phyloP scores from a whole-genome alignment of 1,140 invertebrate genomes.

The Thalassaphorura encarpata region DNA sequence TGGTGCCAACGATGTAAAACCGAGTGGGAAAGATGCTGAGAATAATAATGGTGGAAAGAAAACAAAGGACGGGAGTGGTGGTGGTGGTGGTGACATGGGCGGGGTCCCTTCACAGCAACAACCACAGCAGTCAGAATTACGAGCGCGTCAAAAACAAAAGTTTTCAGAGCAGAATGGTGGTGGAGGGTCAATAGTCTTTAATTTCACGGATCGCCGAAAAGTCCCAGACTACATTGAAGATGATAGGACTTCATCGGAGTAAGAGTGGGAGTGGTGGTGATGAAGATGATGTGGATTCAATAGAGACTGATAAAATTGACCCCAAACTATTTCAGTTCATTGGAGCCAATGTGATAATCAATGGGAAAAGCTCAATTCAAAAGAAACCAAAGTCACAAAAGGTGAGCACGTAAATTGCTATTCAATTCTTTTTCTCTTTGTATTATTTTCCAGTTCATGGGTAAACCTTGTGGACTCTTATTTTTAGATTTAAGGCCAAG shows the following conservation, averaged over 20 bases:
- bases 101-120: too few relatives aligned
- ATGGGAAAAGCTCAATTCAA: conserved; percentile 65
- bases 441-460: too few relatives aligned
- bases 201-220: conserved; percentile 66
- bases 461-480: too few relatives aligned
- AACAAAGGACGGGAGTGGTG: too few relatives aligned
- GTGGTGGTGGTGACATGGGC: too few relatives aligned
- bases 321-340: conserved; percentile 52
- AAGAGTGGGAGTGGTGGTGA: conserved; percentile 29
- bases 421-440: conserved; percentile 1
- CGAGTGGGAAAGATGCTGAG: neutral
- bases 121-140: conserved; percentile 16
- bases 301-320: conserved; percentile 36
- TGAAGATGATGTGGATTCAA: conserved; percentile 54
- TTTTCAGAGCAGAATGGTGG: conserved; percentile 42
- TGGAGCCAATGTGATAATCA: conserved; percentile 80
- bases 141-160: conserved; percentile 33
- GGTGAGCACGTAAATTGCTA: conserved; percentile 37
- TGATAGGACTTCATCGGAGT: conserved; percentile 49
- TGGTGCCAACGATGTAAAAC: neutral
- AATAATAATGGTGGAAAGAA: too few relatives aligned
- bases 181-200: conserved; percentile 66
- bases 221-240: conserved; percentile 84
- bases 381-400: conserved; percentile 53
- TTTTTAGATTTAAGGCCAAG: too few relatives aligned